Evolutionary conservation across 2,797 vertebrate species (phyloP).

Genomic region (Taeniopygia guttata): DNA sequence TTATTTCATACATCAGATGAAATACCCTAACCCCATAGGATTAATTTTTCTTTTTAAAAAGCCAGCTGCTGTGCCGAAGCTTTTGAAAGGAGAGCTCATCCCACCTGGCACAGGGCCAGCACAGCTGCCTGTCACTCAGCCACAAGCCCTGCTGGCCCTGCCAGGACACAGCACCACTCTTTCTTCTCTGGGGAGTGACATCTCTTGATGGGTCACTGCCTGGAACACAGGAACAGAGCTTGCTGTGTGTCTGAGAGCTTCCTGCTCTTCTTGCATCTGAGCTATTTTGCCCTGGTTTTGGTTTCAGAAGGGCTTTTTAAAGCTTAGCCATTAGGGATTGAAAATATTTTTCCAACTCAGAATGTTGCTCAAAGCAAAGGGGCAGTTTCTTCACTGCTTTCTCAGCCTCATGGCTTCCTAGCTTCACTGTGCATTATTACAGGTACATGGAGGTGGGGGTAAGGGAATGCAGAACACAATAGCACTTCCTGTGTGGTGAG

Average conservation of each 20-base stretch:
- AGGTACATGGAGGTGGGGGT: not conserved
- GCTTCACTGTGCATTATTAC: not conserved
- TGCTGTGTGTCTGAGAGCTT: not conserved
- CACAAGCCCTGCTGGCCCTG: not conserved
- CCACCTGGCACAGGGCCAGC: slow-evolving; percentile 13
- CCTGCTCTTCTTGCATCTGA: not conserved
- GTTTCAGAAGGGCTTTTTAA: not conserved
- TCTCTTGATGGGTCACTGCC: slow-evolving; percentile 1
- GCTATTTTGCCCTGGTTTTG: not conserved
- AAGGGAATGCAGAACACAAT: not conserved
- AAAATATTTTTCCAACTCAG: not conserved
- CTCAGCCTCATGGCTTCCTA: not conserved
- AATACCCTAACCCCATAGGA: not conserved
- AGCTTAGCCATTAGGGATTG: not conserved
- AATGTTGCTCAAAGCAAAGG: not conserved
- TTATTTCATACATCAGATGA: not conserved
- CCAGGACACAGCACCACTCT: not conserved
- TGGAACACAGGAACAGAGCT: slow-evolving; percentile 4
- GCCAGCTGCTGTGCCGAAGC: not conserved
- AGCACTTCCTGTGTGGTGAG: not conserved
- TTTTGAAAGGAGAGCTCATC: not conserved
- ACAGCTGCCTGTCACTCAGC: slow-evolving; percentile 48
- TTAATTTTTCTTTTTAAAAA: not conserved
- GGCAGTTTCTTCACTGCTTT: not conserved
- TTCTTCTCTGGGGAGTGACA: slow-evolving; percentile 38